phyloP scores from a whole-genome alignment of 2,113 vertebrate species.

The Eclectus roratus region DNA sequence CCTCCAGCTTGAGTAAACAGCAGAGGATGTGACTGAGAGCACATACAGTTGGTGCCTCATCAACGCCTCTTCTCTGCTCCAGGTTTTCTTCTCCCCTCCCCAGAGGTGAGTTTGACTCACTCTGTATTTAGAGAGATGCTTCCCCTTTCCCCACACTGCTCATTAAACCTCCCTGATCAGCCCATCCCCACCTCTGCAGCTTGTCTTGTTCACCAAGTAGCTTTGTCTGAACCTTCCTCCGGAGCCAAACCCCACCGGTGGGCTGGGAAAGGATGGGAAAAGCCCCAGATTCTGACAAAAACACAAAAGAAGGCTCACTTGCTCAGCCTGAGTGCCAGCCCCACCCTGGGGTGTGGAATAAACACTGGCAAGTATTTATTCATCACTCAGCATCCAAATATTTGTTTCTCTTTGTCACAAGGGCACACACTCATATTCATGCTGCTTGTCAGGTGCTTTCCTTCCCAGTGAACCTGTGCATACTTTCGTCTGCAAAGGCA shows the following conservation, averaged over 20 bases:
- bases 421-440: not conserved
- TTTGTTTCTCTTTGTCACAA: constrained; percentile 26
- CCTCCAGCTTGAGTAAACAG: constrained; percentile 50
- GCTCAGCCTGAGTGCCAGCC: constrained; percentile 30
- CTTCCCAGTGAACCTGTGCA: not conserved
- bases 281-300: not conserved
- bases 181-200: not conserved
- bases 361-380: constrained; percentile 47
- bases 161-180: not conserved
- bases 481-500: not conserved
- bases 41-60: not conserved
- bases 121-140: constrained; percentile 22
- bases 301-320: not conserved
- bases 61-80: constrained; percentile 18
- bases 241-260: not conserved
- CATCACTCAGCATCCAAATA: constrained; percentile 50
- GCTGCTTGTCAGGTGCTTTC: not conserved
- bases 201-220: not conserved
- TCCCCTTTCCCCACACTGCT: not conserved
- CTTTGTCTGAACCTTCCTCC: not conserved
- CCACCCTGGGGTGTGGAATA: constrained; percentile 59
- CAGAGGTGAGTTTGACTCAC: constrained; percentile 57
- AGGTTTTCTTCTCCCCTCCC: constrained; percentile 7
- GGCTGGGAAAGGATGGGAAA: not conserved
- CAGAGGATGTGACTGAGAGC: constrained; percentile 56